Conservation (phyloP, 2,888 invertebrate genomes). For the Hirtodrosophila cameraria region DNA sequence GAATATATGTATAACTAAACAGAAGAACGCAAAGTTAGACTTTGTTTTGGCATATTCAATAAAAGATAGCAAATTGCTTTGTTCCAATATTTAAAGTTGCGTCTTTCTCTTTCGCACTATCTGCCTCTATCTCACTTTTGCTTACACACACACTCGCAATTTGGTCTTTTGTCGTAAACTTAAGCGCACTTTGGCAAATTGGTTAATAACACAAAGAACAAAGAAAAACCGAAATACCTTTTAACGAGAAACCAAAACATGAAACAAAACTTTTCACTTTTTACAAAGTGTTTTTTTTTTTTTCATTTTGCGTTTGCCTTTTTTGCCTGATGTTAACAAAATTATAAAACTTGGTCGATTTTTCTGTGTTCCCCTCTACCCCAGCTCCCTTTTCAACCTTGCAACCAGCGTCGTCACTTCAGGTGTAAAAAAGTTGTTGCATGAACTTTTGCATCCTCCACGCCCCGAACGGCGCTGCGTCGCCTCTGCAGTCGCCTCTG, state of each 20-base stretch:
- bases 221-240: constrained; percentile 57
- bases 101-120: neutral
- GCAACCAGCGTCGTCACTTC: too few relatives aligned
- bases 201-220: constrained; percentile 66
- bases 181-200: constrained; percentile 76
- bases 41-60: neutral
- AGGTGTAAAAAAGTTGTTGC: too few relatives aligned
- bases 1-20: too few relatives aligned
- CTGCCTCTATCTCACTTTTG: neutral
- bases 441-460: neutral
- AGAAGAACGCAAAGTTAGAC: too few relatives aligned
- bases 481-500: neutral
- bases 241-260: constrained; percentile 61
- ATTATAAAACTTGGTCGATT: constrained; percentile 74
- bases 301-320: constrained; percentile 39
- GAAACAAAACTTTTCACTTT: constrained; percentile 67
- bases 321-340: constrained; percentile 66
- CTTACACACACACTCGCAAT: constrained; percentile 3
- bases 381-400: too few relatives aligned
- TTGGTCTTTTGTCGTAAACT: constrained; percentile 55
- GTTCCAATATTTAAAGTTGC: constrained; percentile 15
- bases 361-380: constrained; percentile 25
- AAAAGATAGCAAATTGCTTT: neutral
- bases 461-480: constrained; percentile 25
- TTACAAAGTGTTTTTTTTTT: constrained; percentile 55